Evolutionary conservation across 1,140 invertebrate species (phyloP), one percentile per base, ranked within the genome.

Genomic region (Hyles euphorbiae): DNA sequence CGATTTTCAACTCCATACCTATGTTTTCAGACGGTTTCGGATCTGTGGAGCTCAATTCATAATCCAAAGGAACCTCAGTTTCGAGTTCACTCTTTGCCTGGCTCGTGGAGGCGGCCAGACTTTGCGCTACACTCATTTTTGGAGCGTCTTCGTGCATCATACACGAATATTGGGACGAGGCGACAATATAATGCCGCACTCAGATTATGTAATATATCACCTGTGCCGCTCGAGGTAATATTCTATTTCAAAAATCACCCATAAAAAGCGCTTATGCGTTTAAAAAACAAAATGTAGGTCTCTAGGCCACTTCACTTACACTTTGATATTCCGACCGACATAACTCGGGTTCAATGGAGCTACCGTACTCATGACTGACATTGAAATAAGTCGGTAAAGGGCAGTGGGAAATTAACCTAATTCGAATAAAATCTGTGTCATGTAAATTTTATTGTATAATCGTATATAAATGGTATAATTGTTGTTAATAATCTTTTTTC

Each of bases 361-460:
- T 81, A 81, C 85, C 74, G 75, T 86, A 83, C 83, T 88, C 79
- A 86, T 86, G 85, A 88, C 85, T 88, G 85, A 88, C 85, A 88
- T 88, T 88, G 85, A 88, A 88, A 83, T 85, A 88, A 66, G 82
- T 88, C 85, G 85, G 82, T 86, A 88, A 86, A 88, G 85, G 85
- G 85, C 85, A 88, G 79, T 69, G 64, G 69, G 72, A 82, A 82
- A 78, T 80, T 87, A 86, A 88, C 85, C 85, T 64, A 85, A 85
- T 81, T 85, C 74, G 55, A 71, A 63, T 77, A 72, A 68, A 63
- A 84, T 71, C 72, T 82, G 63, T 84, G 83, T 82, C 78, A 83
- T 77, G 56, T 52, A 76, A 69, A 76, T 64, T 58, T 50, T 11
- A 50, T 40, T 7, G 9, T 3, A 48, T 54, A 47, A 60, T 52